These are phyloP conservation scores for Biston betularia DNA, from an alignment of 2,888 invertebrate genomes.

Conservation along the genomic window DNA sequence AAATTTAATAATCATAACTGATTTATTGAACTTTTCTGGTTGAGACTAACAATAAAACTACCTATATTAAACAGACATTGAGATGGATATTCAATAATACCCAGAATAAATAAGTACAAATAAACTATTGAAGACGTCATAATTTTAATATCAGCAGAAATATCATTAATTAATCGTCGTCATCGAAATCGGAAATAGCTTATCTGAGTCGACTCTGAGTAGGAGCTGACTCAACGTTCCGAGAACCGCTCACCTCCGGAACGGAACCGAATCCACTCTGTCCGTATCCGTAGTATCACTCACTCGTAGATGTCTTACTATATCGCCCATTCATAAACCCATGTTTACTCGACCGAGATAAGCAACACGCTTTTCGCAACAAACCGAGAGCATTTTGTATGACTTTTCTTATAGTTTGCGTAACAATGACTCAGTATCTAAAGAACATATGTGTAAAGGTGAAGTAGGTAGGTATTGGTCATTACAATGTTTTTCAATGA, in stretches of 20 bases:
- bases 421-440: slow-evolving; percentile 65
- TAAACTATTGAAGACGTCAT: slow-evolving; percentile 1
- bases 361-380: slow-evolving; percentile 54
- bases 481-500: slow-evolving; percentile 64
- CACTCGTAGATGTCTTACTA: slow-evolving; percentile 49
- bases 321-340: slow-evolving; percentile 76
- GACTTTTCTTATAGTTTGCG: slow-evolving; percentile 62
- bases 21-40: neutral
- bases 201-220: slow-evolving; percentile 46
- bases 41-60: neutral
- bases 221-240: slow-evolving; percentile 59
- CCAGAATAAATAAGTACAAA: neutral
- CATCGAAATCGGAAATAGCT: slow-evolving; percentile 68
- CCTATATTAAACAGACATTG: slow-evolving; percentile 23
- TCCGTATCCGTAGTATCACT: slow-evolving; percentile 53
- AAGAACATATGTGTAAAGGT: slow-evolving; percentile 54
- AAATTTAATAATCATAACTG: neutral
- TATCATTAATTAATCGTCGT: slow-evolving; percentile 47
- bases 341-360: slow-evolving; percentile 63
- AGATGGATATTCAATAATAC: slow-evolving; percentile 23
- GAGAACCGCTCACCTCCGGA: slow-evolving; percentile 54
- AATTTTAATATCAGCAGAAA: slow-evolving; percentile 1
- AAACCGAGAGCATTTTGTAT: slow-evolving; percentile 51
- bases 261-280: slow-evolving; percentile 60
- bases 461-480: slow-evolving; percentile 60